Base-by-base conservation (phyloP, 2,113 vertebrate species). In the Scomber colias region DNA sequence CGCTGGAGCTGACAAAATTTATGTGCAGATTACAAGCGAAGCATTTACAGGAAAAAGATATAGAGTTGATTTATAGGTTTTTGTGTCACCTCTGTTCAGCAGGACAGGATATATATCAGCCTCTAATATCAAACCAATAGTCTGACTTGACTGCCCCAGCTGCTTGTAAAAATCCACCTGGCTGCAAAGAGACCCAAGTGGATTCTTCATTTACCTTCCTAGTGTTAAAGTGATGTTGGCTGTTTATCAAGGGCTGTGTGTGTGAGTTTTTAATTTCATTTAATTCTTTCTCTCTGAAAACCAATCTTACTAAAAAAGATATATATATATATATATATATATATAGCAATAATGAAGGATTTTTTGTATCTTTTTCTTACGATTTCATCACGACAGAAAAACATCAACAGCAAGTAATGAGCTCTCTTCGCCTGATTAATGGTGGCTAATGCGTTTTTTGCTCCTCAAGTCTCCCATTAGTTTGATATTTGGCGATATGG, bases 401-500 rank as follows among this genome's bases (percentile, higher is more conserved):
- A 51, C 14, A 49, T 40, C 19, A 67, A 40, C 31, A 27, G 15
- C 7, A 3, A 35, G 10, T 60, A 55, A 21, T 68, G 31, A 77
- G 59, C 50, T 65, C 17, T 67, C 7, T 57, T 73, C 49, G 54
- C 61, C 55, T 83, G 73, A 79, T 80, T 79, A 56, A 83, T 74
- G 17, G 1, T 4, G 14, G 55, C 24, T 75, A 69, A 78, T 77
- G 61, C 55, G 71, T 40, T 80, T 64, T 27, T 82, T 45, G 72
- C 21, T 59, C 30, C 67, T 51, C 0, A 64, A 62, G 31, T n/a
- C 31, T 71, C 66, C 60, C 66, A 64, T 83, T 77, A 79, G 77
- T 66, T 66, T 71, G 53, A 67, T 85, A 70, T 84, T 72, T 69
- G 45, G n/a, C 46, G 10, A 64, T 80, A 79, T 75, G 24, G 17